Evolutionary conservation across 2,797 vertebrate genomes (phyloP).

Genomic region (Cynopterus sphinx): DNA sequence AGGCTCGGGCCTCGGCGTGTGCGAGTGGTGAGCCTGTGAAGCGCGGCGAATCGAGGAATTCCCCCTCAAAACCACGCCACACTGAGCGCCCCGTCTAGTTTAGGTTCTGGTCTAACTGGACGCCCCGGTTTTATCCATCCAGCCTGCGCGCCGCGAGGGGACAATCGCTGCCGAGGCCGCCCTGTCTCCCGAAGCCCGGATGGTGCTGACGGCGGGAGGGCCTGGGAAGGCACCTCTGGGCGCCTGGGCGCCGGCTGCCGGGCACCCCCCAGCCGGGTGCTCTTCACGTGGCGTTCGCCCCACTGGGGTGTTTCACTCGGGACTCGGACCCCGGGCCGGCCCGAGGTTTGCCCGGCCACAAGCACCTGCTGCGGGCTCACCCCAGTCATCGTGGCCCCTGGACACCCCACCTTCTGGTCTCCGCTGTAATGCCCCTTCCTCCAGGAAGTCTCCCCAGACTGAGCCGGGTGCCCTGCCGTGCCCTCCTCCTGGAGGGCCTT

Average conservation of each 20-base stretch:
- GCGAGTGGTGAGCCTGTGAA: too few species aligned
- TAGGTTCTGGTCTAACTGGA: too few species aligned
- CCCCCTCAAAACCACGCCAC: too few species aligned
- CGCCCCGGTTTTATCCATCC: too few species aligned
- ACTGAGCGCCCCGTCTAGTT: too few species aligned
- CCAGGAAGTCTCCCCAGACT: background rate
- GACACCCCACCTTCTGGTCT: too few species aligned
- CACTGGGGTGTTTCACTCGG: rapidly evolving
- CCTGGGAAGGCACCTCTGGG: rapidly evolving
- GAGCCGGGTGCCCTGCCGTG: background rate
- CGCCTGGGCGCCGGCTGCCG: too few species aligned
- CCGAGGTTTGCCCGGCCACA: background rate
- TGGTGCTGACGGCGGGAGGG: rapidly evolving
- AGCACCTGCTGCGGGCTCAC: background rate
- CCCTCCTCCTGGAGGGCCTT: rapidly evolving
- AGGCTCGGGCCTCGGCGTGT: too few species aligned
- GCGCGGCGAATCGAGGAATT: too few species aligned
- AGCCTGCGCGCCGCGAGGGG: too few species aligned
- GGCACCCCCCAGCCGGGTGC: too few species aligned
- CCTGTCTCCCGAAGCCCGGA: rapidly evolving
- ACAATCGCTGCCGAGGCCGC: background rate
- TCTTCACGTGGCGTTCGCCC: too few species aligned
- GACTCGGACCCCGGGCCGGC: background rate
- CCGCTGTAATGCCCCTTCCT: background rate
- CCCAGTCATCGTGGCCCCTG: background rate